Evolutionary conservation across 1,140 invertebrate genomes (phyloP).

Genomic region (Scaptodrosophila lebanonensis): DNA sequence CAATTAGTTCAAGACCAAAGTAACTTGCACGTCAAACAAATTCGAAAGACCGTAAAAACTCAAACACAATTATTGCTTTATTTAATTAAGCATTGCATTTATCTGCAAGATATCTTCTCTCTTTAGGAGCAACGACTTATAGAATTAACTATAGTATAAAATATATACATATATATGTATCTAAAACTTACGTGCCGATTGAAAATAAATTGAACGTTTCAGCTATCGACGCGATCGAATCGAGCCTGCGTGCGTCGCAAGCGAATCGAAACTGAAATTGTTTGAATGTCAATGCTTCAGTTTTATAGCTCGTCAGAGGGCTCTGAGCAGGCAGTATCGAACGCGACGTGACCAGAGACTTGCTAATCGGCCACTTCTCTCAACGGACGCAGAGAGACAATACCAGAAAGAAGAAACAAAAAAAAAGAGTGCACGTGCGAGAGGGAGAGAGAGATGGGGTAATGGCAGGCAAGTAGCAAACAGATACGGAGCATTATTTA

Average conservation of each 20-base stretch:
- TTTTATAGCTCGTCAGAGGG: constrained; percentile 42
- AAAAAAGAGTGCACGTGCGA: too few species aligned
- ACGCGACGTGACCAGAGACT: constrained; percentile 3
- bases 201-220: neutral
- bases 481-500: too few species aligned
- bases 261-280: constrained; percentile 58
- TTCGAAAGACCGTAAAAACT: too few species aligned
- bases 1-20: too few species aligned
- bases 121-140: constrained; percentile 12
- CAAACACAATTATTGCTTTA: constrained; percentile 2
- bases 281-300: constrained; percentile 35
- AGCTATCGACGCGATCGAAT: constrained; percentile 1
- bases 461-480: too few species aligned
- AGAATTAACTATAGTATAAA: constrained; percentile 1
- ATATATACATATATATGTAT: constrained; percentile 6
- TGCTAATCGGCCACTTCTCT: neutral
- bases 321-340: constrained; percentile 19
- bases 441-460: too few species aligned
- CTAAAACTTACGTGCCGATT: constrained; percentile 2
- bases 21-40: too few species aligned
- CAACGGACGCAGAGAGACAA: constrained; percentile 2
- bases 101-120: too few species aligned
- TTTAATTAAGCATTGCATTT: too few species aligned
- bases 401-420: too few species aligned
- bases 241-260: constrained; percentile 41